Conservation (phyloP, 2,797 vertebrate species). For the Sciaenops ocellatus region DNA sequence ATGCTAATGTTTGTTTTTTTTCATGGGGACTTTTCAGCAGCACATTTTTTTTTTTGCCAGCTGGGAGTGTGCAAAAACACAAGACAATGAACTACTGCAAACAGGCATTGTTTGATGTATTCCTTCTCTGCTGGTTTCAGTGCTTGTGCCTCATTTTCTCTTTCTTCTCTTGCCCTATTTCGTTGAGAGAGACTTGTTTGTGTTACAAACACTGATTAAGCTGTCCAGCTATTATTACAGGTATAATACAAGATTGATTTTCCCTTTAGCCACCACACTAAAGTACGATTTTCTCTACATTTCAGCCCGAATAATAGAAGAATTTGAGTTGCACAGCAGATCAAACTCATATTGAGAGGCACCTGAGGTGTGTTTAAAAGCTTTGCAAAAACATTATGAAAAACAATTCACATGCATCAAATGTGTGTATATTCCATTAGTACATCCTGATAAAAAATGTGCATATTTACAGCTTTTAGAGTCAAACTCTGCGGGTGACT, state of each 20-base stretch:
- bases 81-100: constrained; percentile 58
- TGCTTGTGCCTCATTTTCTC: constrained; percentile 33
- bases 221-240: constrained; percentile 43
- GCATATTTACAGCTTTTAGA: constrained; percentile 60
- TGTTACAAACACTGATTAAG: constrained; percentile 55
- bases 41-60: constrained; percentile 43
- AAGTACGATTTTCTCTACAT: constrained; percentile 35
- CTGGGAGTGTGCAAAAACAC: constrained; percentile 42
- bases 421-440: constrained; percentile 22
- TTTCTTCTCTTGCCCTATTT: constrained; percentile 30
- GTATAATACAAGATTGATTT: constrained; percentile 53
- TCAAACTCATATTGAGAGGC: constrained; percentile 36
- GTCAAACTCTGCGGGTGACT: constrained; percentile 55
- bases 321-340: constrained; percentile 30
- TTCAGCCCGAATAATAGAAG: constrained; percentile 26
- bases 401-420: constrained; percentile 18
- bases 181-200: constrained; percentile 27
- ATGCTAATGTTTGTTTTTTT: constrained; percentile 59
- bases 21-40: constrained; percentile 43
- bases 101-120: constrained; percentile 58
- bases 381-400: constrained; percentile 29
- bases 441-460: constrained; percentile 50
- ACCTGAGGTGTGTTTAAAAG: constrained; percentile 28
- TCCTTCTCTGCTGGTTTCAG: constrained; percentile 37
- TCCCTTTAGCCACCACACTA: constrained; percentile 17